A percentile compares a stretch with the other conserved stretches of the same genome.
Evolutionary conservation across 1,140 invertebrate species (phyloP).

Genomic region (Danaus plexippus): DNA sequence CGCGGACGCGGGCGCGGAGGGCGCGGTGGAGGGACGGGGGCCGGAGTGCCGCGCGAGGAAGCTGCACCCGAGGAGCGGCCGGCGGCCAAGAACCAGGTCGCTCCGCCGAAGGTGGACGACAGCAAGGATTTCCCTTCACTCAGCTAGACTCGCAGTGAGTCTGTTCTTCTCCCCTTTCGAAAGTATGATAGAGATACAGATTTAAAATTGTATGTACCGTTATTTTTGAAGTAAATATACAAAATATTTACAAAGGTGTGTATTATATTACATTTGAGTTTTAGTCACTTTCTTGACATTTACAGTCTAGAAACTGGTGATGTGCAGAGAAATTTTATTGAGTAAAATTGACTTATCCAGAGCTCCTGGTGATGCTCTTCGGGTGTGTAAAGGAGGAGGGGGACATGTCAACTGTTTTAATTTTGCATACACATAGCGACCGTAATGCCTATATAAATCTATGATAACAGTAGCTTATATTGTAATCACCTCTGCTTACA

Average conservation of each 20-base stretch:
- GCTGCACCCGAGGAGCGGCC: slow-evolving; percentile 43
- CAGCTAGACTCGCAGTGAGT: slow-evolving; percentile 75
- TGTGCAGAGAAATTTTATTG: slow-evolving; percentile 24
- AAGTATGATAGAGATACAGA: slow-evolving; percentile 65
- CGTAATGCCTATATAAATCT: slow-evolving; percentile 48
- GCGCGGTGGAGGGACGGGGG: slow-evolving; percentile 45
- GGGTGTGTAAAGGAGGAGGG: slow-evolving; percentile 38
- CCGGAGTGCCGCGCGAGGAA: slow-evolving; percentile 44
- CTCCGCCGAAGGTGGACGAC: slow-evolving; percentile 94
- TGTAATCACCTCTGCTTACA: slow-evolving; percentile 63
- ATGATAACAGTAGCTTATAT: slow-evolving; percentile 64
- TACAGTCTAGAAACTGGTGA: slow-evolving; percentile 28
- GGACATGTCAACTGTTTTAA: slow-evolving; percentile 42
- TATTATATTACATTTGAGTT: slow-evolving; percentile 67
- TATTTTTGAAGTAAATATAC: slow-evolving; percentile 74
- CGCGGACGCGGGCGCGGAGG: slow-evolving; percentile 64
- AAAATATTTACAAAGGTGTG: slow-evolving; percentile 71
- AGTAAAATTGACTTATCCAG: slow-evolving; percentile 33
- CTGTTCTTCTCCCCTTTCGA: slow-evolving; percentile 56
- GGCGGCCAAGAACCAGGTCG: slow-evolving; percentile 48
- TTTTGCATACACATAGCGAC: slow-evolving; percentile 57
- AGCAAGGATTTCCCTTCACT: slow-evolving; percentile 95
- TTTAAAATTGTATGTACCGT: slow-evolving; percentile 70
- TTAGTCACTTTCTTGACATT: slow-evolving; percentile 43
- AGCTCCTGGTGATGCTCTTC: slow-evolving; percentile 8